phyloP scores from a whole-genome alignment of 2,113 vertebrate genomes.

The Tamias sibiricus region DNA sequence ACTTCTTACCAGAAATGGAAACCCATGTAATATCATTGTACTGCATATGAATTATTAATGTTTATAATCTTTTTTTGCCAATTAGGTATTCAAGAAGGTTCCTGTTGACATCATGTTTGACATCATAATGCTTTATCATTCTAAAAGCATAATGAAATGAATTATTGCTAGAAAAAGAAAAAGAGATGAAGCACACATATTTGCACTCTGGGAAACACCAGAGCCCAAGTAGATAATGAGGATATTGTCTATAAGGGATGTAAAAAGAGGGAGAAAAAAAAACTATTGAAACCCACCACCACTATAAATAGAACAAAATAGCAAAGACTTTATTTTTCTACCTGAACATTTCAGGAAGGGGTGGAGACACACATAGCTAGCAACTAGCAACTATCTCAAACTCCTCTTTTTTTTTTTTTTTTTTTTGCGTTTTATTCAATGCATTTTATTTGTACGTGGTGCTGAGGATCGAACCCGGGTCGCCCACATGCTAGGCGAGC shows the following conservation, averaged over 20 bases:
- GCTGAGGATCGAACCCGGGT: too few species aligned
- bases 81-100: constrained; percentile 81
- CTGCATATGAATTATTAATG: constrained; percentile 80
- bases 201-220: constrained; percentile 68
- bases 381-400: background rate
- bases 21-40: constrained; percentile 67
- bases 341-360: background rate
- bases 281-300: background rate
- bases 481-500: too few species aligned
- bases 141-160: constrained; percentile 80
- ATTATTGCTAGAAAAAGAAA: constrained; percentile 69
- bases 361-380: background rate
- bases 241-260: constrained; percentile 66
- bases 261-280: background rate
- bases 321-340: constrained; percentile 40
- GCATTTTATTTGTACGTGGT: too few species aligned
- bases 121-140: constrained; percentile 83
- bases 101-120: constrained; percentile 81
- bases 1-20: constrained; percentile 81
- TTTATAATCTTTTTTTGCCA: constrained; percentile 66
- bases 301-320: constrained; percentile 52
- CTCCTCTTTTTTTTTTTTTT: background rate
- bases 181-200: constrained; percentile 57
- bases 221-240: constrained; percentile 66
- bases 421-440: too few species aligned